phyloP scores from a whole-genome alignment of 2,888 invertebrate species.

The Eupithecia vulgata region DNA sequence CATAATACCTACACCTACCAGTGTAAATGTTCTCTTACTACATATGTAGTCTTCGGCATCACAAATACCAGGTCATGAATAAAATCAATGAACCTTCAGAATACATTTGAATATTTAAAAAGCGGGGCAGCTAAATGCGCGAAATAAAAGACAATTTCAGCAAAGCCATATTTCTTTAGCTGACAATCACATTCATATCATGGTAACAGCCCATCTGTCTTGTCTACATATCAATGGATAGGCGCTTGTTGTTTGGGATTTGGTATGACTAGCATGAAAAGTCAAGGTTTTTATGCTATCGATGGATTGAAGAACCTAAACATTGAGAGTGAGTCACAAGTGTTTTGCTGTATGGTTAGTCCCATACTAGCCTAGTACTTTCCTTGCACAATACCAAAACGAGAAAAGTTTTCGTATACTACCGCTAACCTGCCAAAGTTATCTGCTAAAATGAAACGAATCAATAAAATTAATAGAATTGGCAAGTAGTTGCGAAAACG shows the following conservation, averaged over 20 bases:
- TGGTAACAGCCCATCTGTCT: slow-evolving; percentile 36
- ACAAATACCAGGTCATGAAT: slow-evolving; percentile 47
- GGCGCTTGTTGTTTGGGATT: neutral
- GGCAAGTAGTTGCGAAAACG: no score
- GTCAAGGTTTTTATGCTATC: slow-evolving; percentile 3
- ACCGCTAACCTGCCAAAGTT: no score
- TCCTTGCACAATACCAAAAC: no score
- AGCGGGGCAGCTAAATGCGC: slow-evolving; percentile 36
- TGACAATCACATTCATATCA: slow-evolving; percentile 39
- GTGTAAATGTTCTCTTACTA: slow-evolving; percentile 3
- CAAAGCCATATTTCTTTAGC: slow-evolving; percentile 33
- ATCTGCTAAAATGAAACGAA: no score
- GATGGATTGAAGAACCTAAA: no score
- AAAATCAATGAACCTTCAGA: slow-evolving; percentile 49
- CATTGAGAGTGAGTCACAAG: no score
- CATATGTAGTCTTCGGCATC: slow-evolving; percentile 33
- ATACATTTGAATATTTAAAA: slow-evolving; percentile 58
- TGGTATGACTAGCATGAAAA: neutral
- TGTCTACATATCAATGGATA: slow-evolving; percentile 6
- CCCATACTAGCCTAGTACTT: no score
- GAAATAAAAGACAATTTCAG: slow-evolving; percentile 50
- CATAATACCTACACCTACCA: neutral
- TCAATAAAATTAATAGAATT: no score
- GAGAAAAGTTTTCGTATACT: no score
- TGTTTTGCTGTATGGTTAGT: no score